phyloP scores from a whole-genome alignment of 2,797 vertebrate genomes.

The Phrynocephalus forsythii region DNA sequence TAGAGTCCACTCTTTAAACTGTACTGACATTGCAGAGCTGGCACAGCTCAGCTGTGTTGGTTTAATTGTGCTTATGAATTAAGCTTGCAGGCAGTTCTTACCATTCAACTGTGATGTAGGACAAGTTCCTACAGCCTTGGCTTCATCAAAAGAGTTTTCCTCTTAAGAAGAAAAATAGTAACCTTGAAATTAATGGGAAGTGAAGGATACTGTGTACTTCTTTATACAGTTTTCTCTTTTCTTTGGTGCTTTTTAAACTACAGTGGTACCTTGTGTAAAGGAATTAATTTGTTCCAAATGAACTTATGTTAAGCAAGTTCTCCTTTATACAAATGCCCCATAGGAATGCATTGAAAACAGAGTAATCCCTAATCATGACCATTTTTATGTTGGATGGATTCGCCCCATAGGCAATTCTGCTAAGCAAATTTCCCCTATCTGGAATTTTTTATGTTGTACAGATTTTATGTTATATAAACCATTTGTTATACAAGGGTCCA shows the following conservation, averaged over 20 bases:
- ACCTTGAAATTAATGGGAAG: background rate
- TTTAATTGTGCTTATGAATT: background rate
- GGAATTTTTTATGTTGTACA: too few relatives aligned
- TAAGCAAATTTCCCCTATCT: too few relatives aligned
- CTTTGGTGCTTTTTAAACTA: background rate
- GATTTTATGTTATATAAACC: too few relatives aligned
- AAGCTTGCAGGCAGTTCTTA: background rate
- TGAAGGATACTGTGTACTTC: background rate
- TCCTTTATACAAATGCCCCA: too few relatives aligned
- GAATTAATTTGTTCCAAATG: too few relatives aligned
- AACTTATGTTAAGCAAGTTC: too few relatives aligned
- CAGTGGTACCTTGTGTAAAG: too few relatives aligned
- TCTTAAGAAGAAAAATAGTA: background rate
- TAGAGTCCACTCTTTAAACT: background rate
- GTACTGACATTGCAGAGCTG: background rate
- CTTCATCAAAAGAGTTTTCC: background rate
- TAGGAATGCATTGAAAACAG: too few relatives aligned
- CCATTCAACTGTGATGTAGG: background rate
- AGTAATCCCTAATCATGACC: too few relatives aligned
- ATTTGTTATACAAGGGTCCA: too few relatives aligned
- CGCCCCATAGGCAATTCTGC: too few relatives aligned
- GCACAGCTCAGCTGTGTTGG: background rate
- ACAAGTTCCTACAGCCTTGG: background rate
- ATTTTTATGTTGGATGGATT: too few relatives aligned
- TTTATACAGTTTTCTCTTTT: background rate